phyloP scores from a whole-genome alignment of 1,140 invertebrate genomes.

The Pseudomyrmex sp. region DNA sequence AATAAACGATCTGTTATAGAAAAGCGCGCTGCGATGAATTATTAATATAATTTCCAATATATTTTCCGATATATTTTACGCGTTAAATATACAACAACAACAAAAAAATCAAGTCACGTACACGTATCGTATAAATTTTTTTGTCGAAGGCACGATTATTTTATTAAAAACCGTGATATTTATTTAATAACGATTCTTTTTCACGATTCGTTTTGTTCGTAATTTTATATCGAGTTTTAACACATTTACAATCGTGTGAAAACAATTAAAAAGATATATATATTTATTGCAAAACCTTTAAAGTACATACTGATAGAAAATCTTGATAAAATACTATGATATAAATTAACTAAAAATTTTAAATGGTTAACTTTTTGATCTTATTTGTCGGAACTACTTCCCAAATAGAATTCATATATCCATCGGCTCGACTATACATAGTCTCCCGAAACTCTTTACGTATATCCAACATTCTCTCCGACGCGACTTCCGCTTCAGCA shows the following conservation, averaged over 20 bases:
- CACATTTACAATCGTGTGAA: too few species aligned
- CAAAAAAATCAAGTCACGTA: background rate
- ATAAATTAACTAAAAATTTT: too few species aligned
- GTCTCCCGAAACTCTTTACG: slow-evolving; percentile 4
- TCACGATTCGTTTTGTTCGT: too few species aligned
- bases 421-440: background rate
- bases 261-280: too few species aligned
- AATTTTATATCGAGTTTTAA: too few species aligned
- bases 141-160: too few species aligned
- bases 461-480: slow-evolving; percentile 6
- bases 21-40: background rate
- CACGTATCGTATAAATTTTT: background rate
- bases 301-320: too few species aligned
- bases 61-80: background rate
- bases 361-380: background rate
- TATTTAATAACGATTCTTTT: too few species aligned
- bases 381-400: background rate
- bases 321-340: too few species aligned
- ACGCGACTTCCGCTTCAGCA: background rate
- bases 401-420: background rate
- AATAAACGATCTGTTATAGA: slow-evolving; percentile 23
- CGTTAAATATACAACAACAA: background rate
- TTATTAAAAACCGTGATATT: too few species aligned
- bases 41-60: background rate
- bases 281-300: too few species aligned